These are phyloP conservation scores for Trilocha varians DNA, from an alignment of 2,888 invertebrate species.

Conservation along the genomic window DNA sequence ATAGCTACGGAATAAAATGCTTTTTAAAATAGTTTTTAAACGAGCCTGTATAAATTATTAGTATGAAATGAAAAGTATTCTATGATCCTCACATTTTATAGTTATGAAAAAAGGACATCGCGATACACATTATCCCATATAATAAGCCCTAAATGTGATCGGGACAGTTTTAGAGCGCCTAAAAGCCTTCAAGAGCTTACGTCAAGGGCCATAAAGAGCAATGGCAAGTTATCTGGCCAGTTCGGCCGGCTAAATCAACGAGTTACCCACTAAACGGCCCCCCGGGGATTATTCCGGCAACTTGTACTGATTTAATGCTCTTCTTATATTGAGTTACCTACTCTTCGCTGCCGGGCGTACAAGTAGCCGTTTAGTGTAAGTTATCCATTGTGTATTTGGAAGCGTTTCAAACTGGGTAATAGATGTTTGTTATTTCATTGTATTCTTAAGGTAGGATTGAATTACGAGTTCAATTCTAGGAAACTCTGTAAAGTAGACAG, in stretches of 20 bases:
- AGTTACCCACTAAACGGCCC: slow-evolving; percentile 25
- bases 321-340: slow-evolving; percentile 10
- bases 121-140: too few species aligned
- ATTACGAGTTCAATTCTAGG: too few species aligned
- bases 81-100: too few species aligned
- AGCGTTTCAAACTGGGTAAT: neutral
- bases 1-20: too few species aligned
- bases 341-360: neutral
- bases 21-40: too few species aligned
- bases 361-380: neutral
- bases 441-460: too few species aligned
- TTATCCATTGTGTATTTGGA: neutral
- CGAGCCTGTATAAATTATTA: too few species aligned
- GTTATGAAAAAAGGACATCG: too few species aligned
- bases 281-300: slow-evolving; percentile 16
- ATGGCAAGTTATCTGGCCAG: slow-evolving; percentile 22
- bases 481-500: too few species aligned
- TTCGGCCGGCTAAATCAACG: slow-evolving; percentile 21
- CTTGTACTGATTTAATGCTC: slow-evolving; percentile 21
- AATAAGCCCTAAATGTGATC: neutral
- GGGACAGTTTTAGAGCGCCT: neutral
- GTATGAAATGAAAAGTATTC: too few species aligned
- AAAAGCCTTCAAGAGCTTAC: neutral
- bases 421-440: neutral
- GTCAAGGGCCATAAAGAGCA: neutral